Percentiles rank a stretch among this genome's conserved stretches.
Conservation (phyloP, 2,888 invertebrate species). For the Eupithecia insigniata region DNA sequence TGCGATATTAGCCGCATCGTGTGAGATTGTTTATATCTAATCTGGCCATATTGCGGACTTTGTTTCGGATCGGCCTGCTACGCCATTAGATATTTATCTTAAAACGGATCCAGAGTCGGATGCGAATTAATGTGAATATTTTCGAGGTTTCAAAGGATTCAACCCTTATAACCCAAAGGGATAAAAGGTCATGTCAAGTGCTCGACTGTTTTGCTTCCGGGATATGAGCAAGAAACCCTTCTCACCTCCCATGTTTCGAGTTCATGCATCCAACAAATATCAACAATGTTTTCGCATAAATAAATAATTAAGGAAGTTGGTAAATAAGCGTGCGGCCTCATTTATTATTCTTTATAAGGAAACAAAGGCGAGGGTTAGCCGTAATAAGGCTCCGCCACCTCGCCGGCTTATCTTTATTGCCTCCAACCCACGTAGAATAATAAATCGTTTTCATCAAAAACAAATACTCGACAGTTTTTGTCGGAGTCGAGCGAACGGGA, state of each 20-base stretch:
- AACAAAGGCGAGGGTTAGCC: constrained; percentile 85
- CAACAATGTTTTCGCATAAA: constrained; percentile 80
- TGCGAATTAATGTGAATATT: constrained; percentile 25
- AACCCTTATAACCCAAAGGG: constrained; percentile 30
- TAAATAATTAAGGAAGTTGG: constrained; percentile 83
- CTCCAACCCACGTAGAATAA: constrained; percentile 85
- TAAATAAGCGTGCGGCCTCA: constrained; percentile 83
- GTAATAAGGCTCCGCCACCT: constrained; percentile 85
- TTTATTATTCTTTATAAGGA: constrained; percentile 85
- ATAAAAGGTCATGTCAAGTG: constrained; percentile 33
- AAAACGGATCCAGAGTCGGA: constrained; percentile 5
- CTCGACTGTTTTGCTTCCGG: constrained; percentile 28
- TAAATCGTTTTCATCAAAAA: constrained; percentile 85
- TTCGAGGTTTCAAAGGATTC: constrained; percentile 24
- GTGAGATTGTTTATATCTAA: constrained; percentile 25
- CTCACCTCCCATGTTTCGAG: constrained; percentile 49
- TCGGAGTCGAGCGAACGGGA: constrained; percentile 82
- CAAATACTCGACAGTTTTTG: constrained; percentile 85
- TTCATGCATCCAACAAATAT: constrained; percentile 73
- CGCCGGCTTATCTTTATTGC: constrained; percentile 85
- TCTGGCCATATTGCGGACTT: constrained; percentile 25
- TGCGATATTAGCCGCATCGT: constrained; percentile 39
- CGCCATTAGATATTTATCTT: constrained; percentile 22
- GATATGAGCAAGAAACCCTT: constrained; percentile 46
- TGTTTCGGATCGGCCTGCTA: constrained; percentile 10